Conservation (phyloP, 2,797 vertebrate genomes). For the Carcharodon carcharias region DNA sequence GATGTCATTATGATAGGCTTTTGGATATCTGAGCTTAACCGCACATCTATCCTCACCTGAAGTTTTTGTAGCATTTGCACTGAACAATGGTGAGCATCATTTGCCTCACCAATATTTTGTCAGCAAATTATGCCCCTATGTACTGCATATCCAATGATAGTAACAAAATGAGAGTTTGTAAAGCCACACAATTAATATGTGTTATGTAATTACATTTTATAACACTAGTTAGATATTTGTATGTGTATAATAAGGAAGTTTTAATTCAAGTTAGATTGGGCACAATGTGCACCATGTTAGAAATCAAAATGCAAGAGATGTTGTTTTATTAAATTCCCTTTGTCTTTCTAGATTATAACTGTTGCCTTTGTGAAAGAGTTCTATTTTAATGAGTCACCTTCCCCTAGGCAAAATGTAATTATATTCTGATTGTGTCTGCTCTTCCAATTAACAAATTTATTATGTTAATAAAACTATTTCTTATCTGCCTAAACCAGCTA, state of each 20-base stretch:
- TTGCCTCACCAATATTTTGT: background rate
- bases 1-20: background rate
- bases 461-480: slow-evolving; percentile 23
- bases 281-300: background rate
- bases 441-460: slow-evolving; percentile 31
- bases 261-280: background rate
- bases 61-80: background rate
- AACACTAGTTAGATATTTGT: background rate
- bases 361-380: background rate
- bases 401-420: slow-evolving; percentile 19
- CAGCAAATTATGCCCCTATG: background rate
- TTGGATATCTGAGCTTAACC: background rate
- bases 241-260: background rate
- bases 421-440: background rate
- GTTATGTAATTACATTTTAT: background rate
- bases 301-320: background rate
- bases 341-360: slow-evolving; percentile 23
- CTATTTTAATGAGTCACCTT: background rate
- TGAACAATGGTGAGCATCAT: background rate
- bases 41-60: background rate
- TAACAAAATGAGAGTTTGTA: background rate
- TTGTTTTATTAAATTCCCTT: slow-evolving; percentile 28
- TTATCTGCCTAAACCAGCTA: slow-evolving; percentile 24
- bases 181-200: background rate
- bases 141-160: background rate